Evolutionary conservation across 2,113 vertebrate species (phyloP), one percentile per base, ranked within the genome.

Genomic region (Syrrhaptes paradoxus): DNA sequence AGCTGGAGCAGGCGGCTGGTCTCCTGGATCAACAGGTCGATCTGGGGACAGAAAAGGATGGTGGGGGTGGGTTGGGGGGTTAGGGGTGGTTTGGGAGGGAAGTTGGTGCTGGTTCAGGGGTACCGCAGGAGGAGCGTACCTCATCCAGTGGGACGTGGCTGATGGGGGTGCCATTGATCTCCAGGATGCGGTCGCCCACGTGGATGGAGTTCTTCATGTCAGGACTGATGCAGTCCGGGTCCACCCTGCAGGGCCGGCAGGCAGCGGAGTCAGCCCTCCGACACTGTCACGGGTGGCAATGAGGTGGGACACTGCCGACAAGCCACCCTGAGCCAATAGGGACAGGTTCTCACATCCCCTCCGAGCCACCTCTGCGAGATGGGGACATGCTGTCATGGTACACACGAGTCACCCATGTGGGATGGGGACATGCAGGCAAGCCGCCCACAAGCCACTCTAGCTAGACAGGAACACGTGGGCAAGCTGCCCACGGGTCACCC

Each of bases 191-290:
- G 91, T 99, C 99, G 9, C 99, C 99, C 4, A 99, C 98, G 0
- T 99, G 99, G 97, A 99, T 99, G 88, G 99, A 99, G 95, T 98
- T 99, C 97, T 99, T 99, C 97, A 99, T 98, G 85, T 99, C 99
- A 2, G 99, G 99, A 91, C 99, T 99, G 97, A 99, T 99, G 97
- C 98, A 99, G 90, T 98, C 99, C 0, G 98, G 87, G 90, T 99
- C 98, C 93, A 99, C 98, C 70, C 99, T 98, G 82, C 1, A 1
- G 55, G 66, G 24, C 16, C 46, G 0, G 38, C 62, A 83, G 11
- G 61, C 31, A 68, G 31, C 1, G 21, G 18, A 31, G 3, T 87
- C 62, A 94, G 43, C 43, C 7, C 32, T 17, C 8, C 0, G 0
- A 7, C 52, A 58, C 10, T 1, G 3, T 32, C 63, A 77, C 0